Percentiles rank a stretch among this genome's conserved stretches.
Evolutionary conservation across 2,797 vertebrate genomes (phyloP).

Genomic region (Cryptoblepharus egeriae): DNA sequence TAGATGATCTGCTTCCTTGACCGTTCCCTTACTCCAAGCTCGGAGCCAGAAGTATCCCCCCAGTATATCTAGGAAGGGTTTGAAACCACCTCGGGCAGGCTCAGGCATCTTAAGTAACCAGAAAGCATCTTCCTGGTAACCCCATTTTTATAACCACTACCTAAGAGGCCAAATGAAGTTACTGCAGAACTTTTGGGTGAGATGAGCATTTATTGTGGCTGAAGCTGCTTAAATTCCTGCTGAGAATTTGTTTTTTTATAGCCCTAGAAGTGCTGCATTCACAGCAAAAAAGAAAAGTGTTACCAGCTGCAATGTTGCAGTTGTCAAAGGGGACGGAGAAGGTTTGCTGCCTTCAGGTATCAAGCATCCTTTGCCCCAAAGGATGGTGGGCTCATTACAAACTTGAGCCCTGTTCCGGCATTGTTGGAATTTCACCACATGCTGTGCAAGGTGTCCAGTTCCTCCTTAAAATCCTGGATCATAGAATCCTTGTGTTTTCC

Average conservation of each 20-base stretch:
- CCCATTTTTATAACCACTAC: not conserved
- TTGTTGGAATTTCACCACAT: no score
- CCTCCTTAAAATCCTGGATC: no score
- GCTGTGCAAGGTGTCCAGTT: no score
- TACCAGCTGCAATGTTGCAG: slow-evolving; percentile 40
- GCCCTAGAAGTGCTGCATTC: slow-evolving; percentile 29
- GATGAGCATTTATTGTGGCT: slow-evolving; percentile 37
- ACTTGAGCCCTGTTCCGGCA: no score
- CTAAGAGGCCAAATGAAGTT: not conserved
- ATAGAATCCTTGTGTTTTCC: no score
- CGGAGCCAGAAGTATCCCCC: no score
- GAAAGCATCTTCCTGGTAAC: not conserved
- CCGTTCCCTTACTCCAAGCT: not conserved
- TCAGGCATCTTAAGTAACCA: not conserved
- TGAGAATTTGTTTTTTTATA: slow-evolving; percentile 30
- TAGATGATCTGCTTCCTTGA: not conserved
- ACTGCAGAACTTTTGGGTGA: slow-evolving; percentile 15
- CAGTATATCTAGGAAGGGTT: no score
- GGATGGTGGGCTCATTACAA: not conserved
- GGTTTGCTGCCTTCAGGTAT: not conserved
- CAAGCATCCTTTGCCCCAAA: not conserved
- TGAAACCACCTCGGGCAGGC: no score
- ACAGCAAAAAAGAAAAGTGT: slow-evolving; percentile 31
- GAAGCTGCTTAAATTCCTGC: slow-evolving; percentile 10
- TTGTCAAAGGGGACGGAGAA: slow-evolving; percentile 27